Conservation (phyloP, 2,888 invertebrate genomes). For the Anthophora plumipes region DNA sequence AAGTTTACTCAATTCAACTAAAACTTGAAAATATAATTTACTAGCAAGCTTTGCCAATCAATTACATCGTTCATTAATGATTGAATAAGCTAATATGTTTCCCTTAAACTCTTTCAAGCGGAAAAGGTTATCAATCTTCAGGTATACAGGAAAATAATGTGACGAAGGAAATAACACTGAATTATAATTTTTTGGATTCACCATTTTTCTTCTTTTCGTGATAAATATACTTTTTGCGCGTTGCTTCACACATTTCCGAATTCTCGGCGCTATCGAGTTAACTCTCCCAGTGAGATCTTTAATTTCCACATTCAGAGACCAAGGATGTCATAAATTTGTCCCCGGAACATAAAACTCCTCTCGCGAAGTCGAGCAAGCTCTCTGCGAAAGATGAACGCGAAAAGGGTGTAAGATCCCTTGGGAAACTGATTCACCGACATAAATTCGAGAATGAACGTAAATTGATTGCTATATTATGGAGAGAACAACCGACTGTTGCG, state of each 20-base stretch:
- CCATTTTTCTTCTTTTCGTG: not conserved
- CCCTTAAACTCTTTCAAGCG: not conserved
- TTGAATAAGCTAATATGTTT: not conserved
- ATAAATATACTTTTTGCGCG: not conserved
- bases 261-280: not conserved
- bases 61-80: slow-evolving; percentile 12
- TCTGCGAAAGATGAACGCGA: not conserved
- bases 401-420: slow-evolving; percentile 2
- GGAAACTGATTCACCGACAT: slow-evolving; percentile 30
- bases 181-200: not conserved
- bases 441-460: slow-evolving; percentile 32
- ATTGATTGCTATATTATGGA: slow-evolving; percentile 21
- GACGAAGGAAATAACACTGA: not conserved
- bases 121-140: not conserved
- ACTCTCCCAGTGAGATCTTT: slow-evolving; percentile 8
- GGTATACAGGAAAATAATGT: not conserved
- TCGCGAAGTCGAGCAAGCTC: slow-evolving; percentile 37
- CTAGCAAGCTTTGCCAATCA: not conserved
- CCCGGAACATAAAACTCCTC: slow-evolving; percentile 38
- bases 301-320: slow-evolving; percentile 30
- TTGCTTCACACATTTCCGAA: not conserved
- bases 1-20: no score
- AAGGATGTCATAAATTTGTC: slow-evolving; percentile 40
- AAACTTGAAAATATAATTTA: slow-evolving; percentile 2
- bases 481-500: slow-evolving; percentile 16